phyloP scores from a whole-genome alignment of 1,140 invertebrate genomes.

The Caenorhabditis elegans region DNA sequence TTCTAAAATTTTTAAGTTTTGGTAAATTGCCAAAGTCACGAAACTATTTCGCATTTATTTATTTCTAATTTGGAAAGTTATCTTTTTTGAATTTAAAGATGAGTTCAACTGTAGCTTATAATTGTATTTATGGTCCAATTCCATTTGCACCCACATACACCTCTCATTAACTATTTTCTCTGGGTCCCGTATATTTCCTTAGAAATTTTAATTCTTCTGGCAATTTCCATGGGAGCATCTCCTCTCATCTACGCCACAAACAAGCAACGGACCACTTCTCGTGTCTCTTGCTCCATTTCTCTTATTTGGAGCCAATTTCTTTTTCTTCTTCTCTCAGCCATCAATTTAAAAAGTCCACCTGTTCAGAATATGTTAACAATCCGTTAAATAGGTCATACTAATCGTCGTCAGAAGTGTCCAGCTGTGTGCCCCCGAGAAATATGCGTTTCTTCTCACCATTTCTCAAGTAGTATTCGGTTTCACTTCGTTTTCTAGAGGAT shows the following conservation, averaged over 20 bases:
- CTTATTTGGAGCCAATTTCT: neutral
- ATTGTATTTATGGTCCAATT: too few species aligned
- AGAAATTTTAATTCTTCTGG: neutral
- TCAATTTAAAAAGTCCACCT: neutral
- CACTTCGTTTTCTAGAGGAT: neutral
- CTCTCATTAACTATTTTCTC: neutral
- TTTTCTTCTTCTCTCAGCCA: neutral
- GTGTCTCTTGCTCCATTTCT: neutral
- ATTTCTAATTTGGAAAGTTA: too few species aligned
- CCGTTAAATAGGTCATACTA: neutral
- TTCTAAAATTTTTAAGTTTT: too few species aligned
- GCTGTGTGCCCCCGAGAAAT: neutral
- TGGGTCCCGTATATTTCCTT: too few species aligned
- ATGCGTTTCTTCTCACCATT: neutral
- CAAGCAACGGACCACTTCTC: neutral
- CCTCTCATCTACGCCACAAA: neutral
- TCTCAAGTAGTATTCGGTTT: neutral
- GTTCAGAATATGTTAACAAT: constrained; percentile 13
- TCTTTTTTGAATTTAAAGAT: too few species aligned
- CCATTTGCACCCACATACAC: neutral
- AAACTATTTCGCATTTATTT: too few species aligned
- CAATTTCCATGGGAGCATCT: neutral
- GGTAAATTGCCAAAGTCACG: too few species aligned
- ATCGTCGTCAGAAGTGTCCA: neutral
- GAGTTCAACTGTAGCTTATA: too few species aligned